Base-by-base conservation (phyloP, 2,888 invertebrate species). In the Trilocha varians region DNA sequence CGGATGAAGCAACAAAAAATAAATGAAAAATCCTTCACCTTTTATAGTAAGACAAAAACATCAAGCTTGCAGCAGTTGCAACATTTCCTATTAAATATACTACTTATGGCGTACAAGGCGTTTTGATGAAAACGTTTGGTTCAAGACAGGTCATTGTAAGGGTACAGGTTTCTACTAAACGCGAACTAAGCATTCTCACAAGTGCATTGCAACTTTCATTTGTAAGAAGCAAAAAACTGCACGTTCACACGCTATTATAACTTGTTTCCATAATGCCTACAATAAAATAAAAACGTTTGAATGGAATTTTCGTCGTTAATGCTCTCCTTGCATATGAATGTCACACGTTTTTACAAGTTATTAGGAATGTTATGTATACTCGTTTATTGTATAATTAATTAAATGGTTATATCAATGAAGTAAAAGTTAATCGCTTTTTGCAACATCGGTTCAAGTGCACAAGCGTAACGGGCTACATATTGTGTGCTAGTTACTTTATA, bases 141-240 rank as follows among this genome's bases (percentile, higher is more conserved):
- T 34, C 52, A 48, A 33, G 57, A 62, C 62, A 52, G 75, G 82
- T 82, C 79, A 83, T 76, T 78, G 77, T 68, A 70, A 73, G 56
- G 55, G 6, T 67, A 69, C 67, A 62, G 69, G 75, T 80, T 79
- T 80, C 72, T 55, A 58, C 64, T 58, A 62, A 63, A 66, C 63
- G 63, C 61, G 45, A 46, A 68, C 49, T 60, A 45, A 62, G 69
- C 67, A 68, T 80, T 83, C 83, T 74, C 84, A 84, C 79, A 78
- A 70, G 62, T 72, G 70, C 72, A 73, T 82, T 71, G 71, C 71
- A 73, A 84, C 85, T 84, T 85, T 85, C 85, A 82, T 85, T 84
- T 77, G 69, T 70, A 70, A 54, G 67, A 63, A 70, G 66, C 70
- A 82, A 83, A 82, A 41, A 72, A 84, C 66, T 62, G 65, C 68